Evolutionary conservation across 2,888 invertebrate species (phyloP), one percentile per base, ranked within the genome.

Genomic region (Epinotia nisella): DNA sequence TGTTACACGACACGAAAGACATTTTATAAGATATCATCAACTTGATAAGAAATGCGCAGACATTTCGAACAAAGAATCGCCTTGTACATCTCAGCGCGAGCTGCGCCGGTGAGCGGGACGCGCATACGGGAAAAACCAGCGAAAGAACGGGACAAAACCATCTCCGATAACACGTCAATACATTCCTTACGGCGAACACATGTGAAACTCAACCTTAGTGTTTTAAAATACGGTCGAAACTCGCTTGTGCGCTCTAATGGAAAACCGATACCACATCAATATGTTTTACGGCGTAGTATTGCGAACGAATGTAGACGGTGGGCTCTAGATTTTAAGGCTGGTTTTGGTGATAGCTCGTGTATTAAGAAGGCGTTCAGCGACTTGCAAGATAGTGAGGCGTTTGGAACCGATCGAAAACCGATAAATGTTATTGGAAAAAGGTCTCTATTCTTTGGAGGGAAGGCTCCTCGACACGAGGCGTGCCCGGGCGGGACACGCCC

Each of bases 201-300:
- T 77, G 82, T 86, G 84, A 91, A 78, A 82, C 77, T 75, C 74
- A 75, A 80, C 85, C 81, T 79, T 90, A 83, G 67, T 0, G 0
- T 1, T 2, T 0, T 15, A 0, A 53, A 7, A 78, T 82, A 91
- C 71, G 82, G 90, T 82, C 76, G 80, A 85, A 61, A 80, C 84
- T 89, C 77, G 79, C 75, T 76, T 77, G 81, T 53, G 74, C 17
- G 65, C 53, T 62, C 80, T 92, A 93, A 93, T 93, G 93, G 93
- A 93, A 93, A 93, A 93, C 93, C 93, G 90, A 93, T 93, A 93
- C 83, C 88, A 86, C 93, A 92, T 93, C 93, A 93, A 93, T 93
- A 93, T 89, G 89, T 93, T 93, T 91, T 86, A 91, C 90, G 83
- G 82, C 82, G 78, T 76, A 76, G 74, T 76, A 75, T 76, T 75